These are phyloP conservation scores for Calliopum simillimum DNA, from an alignment of 2,888 invertebrate species.

Conservation along the genomic window DNA sequence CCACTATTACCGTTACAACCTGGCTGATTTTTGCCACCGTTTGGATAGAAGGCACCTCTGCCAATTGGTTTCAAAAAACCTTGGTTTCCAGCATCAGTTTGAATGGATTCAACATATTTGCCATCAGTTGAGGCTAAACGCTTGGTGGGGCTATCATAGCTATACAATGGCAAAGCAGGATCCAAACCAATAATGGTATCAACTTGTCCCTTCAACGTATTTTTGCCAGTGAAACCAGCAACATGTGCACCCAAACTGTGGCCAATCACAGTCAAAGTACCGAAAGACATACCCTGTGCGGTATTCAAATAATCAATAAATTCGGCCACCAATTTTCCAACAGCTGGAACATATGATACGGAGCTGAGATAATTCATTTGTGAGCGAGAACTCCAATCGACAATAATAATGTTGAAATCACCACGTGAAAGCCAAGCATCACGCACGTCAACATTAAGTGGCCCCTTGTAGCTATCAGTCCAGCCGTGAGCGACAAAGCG, in stretches of 20 bases:
- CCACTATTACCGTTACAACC: conserved; percentile 66
- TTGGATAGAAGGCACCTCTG: conserved; percentile 69
- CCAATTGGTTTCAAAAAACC: conserved; percentile 58
- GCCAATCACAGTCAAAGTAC: conserved; percentile 69
- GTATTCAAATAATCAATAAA: conserved; percentile 64
- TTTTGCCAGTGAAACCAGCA: conserved; percentile 71
- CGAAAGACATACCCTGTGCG: conserved; percentile 66
- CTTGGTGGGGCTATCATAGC: conserved; percentile 48
- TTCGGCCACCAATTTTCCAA: conserved; percentile 49
- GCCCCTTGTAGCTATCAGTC: conserved; percentile 68
- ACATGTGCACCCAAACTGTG: conserved; percentile 73
- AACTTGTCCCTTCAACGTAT: conserved; percentile 69
- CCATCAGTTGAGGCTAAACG: conserved; percentile 53
- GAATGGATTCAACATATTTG: conserved; percentile 55
- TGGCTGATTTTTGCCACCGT: conserved; percentile 69
- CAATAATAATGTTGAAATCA: conserved; percentile 71
- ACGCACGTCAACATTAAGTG: conserved; percentile 45
- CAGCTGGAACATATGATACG: conserved; percentile 60
- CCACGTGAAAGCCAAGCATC: conserved; percentile 69
- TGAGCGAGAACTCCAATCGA: conserved; percentile 72
- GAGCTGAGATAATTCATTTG: conserved; percentile 68
- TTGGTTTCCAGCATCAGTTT: conserved; percentile 54
- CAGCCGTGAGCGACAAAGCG: conserved; percentile 69
- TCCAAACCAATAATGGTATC: conserved; percentile 68
- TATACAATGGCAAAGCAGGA: conserved; percentile 52